Evolutionary conservation across 2,888 invertebrate genomes (phyloP).

Genomic region (Barypeithes pellucidus): DNA sequence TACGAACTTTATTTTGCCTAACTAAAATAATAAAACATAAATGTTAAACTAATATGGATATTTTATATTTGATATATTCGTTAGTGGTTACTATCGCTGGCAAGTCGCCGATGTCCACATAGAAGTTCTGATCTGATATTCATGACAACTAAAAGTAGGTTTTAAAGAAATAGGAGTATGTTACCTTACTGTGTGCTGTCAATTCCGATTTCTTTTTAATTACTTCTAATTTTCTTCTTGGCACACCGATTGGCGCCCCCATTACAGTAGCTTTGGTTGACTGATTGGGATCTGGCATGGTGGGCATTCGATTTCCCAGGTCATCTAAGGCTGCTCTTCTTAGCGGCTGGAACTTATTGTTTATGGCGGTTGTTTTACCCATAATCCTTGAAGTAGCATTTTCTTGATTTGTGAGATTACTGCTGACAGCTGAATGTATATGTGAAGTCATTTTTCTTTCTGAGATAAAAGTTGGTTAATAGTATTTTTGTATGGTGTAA

Average conservation of each 20-base stretch:
- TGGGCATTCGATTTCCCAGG: constrained; percentile 35
- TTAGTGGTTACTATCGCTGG: no score
- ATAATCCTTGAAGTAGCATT: constrained; percentile 55
- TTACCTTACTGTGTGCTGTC: constrained; percentile 21
- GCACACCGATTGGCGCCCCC: constrained; percentile 35
- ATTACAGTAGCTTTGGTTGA: constrained; percentile 30
- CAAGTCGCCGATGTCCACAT: no score
- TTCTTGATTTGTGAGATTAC: constrained; percentile 53
- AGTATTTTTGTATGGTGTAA: no score
- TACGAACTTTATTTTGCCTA: no score
- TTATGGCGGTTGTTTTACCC: constrained; percentile 46
- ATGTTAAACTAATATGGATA: no score
- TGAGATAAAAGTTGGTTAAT: background rate
- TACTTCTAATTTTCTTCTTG: constrained; percentile 43
- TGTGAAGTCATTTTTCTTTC: constrained; percentile 56
- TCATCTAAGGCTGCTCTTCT: constrained; percentile 60
- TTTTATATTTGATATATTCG: no score
- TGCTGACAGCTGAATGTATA: constrained; percentile 45
- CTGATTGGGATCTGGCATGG: constrained; percentile 27
- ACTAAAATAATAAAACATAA: no score
- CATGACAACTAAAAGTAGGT: no score
- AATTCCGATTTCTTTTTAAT: constrained; percentile 16
- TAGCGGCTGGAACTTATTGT: constrained; percentile 40
- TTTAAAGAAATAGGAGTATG: background rate
- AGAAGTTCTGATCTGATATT: no score